These are phyloP conservation scores for Motacilla tschutschensis DNA, from an alignment of 2,113 vertebrate species.

Conservation along the genomic window DNA sequence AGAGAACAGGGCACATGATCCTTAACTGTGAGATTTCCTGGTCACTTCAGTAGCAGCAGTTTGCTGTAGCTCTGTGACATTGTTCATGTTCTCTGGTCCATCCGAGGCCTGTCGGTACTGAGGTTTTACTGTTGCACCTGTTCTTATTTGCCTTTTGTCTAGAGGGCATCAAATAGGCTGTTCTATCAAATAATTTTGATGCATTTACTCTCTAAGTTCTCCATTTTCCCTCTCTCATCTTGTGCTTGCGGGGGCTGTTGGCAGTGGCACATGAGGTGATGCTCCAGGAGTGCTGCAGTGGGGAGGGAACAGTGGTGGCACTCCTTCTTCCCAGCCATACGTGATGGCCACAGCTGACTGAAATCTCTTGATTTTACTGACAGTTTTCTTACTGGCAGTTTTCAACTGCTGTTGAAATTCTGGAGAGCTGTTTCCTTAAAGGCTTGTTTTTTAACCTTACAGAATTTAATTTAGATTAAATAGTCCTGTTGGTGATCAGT, in stretches of 20 bases:
- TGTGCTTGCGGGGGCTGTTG: neutral
- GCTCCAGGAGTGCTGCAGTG: neutral
- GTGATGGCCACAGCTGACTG: neutral
- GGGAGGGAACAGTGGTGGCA: neutral
- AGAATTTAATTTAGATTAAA: neutral
- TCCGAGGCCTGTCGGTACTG: neutral
- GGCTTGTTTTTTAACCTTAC: neutral
- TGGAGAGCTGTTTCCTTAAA: neutral
- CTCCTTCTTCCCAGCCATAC: neutral
- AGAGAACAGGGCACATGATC: neutral
- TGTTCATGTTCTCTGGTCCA: rapidly evolving
- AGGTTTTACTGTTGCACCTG: neutral
- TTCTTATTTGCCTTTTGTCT: neutral
- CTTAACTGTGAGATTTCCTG: neutral
- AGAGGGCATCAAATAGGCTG: neutral
- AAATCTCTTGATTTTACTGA: neutral
- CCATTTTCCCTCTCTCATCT: neutral
- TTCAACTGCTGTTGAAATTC: neutral
- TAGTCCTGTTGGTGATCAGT: neutral
- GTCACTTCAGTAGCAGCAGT: neutral
- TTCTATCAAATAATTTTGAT: neutral
- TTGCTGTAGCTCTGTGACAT: neutral
- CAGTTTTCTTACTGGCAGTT: neutral
- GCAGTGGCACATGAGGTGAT: neutral
- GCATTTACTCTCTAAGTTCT: neutral